Conservation (phyloP, 1,140 invertebrate species). For the Drosophila neocordata region DNA sequence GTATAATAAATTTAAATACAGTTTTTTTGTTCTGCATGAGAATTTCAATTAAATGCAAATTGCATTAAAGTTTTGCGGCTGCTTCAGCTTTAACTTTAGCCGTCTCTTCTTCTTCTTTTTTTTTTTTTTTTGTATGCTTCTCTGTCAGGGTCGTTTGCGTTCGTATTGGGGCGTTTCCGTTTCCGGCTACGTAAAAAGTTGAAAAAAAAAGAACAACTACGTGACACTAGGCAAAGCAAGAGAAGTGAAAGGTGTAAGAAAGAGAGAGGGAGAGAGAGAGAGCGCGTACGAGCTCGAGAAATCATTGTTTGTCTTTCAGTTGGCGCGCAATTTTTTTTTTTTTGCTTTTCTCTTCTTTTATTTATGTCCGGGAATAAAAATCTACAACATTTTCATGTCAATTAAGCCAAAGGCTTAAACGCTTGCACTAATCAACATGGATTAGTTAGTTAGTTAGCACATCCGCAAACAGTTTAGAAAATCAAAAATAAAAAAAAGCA, state of each 20-base stretch:
- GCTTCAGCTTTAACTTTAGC: background rate
- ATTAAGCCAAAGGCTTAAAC: constrained; percentile 3
- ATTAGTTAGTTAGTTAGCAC: constrained; percentile 9
- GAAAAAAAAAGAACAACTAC: constrained; percentile 31
- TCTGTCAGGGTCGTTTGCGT: constrained; percentile 29
- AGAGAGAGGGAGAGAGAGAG: too few species aligned
- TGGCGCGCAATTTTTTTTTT: background rate
- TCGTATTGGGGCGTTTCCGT: constrained; percentile 46
- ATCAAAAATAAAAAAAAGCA: constrained; percentile 4
- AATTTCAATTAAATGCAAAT: constrained; percentile 75
- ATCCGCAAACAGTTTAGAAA: background rate
- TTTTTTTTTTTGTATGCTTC: background rate
- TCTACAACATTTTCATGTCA: constrained; percentile 6
- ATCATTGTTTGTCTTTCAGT: constrained; percentile 32
- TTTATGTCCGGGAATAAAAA: background rate
- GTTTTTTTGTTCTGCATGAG: constrained; percentile 25
- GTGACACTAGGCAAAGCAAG: constrained; percentile 42
- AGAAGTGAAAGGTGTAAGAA: background rate
- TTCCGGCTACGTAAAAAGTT: constrained; percentile 68
- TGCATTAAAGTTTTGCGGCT: constrained; percentile 56
- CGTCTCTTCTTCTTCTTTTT: too few species aligned
- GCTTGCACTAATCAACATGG: constrained; percentile 6
- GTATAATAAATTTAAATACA: constrained; percentile 38
- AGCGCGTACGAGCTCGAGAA: background rate
- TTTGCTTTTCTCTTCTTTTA: background rate